These are phyloP conservation scores for Amazona vittata DNA, from an alignment of 2,113 vertebrate genomes.

Conservation along the genomic window DNA sequence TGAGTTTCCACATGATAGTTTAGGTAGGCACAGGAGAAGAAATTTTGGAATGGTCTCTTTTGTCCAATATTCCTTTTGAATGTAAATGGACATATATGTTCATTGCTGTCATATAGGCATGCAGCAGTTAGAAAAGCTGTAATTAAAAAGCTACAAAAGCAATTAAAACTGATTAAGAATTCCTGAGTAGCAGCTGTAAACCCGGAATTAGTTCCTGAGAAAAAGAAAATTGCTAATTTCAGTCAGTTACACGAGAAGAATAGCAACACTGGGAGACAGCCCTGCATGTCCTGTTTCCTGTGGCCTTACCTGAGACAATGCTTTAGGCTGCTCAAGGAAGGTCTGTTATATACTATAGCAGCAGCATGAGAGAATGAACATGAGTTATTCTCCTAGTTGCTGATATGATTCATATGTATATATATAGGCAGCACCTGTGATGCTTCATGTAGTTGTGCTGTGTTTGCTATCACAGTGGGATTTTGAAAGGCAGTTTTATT, in stretches of 20 bases:
- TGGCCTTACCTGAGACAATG: fast-evolving
- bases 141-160: not conserved
- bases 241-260: not conserved
- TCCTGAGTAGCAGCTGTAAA: not conserved
- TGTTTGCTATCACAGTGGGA: not conserved
- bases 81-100: not conserved
- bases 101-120: not conserved
- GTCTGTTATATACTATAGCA: fast-evolving
- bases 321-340: not conserved
- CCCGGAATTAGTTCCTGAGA: not conserved
- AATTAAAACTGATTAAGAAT: not conserved
- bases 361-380: not conserved
- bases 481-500: not conserved
- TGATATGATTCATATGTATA: not conserved
- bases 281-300: not conserved
- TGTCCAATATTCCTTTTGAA: not conserved
- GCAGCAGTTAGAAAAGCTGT: not conserved
- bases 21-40: not conserved
- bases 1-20: not conserved
- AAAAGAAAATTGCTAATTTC: not conserved
- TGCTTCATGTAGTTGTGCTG: not conserved
- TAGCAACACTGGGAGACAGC: not conserved
- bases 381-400: not conserved
- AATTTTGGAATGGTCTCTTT: not conserved
- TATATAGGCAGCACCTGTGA: not conserved